A percentile compares a stretch with the other conserved stretches of the same genome.
These are phyloP conservation scores for Zapus hudsonius DNA, from an alignment of 2,113 vertebrate genomes.

Conservation along the genomic window DNA sequence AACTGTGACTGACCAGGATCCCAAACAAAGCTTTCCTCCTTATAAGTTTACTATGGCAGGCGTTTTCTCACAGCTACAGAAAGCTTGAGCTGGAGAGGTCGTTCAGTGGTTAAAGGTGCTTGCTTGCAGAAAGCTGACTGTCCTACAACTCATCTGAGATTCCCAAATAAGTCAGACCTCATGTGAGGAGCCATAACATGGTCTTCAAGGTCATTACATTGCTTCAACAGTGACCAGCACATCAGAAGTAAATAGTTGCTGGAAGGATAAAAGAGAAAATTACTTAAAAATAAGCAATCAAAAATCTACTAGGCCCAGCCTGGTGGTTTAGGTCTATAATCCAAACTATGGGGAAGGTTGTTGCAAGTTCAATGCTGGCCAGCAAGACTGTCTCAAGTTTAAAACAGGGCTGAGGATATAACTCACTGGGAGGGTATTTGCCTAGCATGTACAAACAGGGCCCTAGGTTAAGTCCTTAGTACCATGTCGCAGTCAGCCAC, in stretches of 20 bases:
- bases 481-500: too few relatives aligned
- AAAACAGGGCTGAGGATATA: not conserved
- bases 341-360: too few relatives aligned
- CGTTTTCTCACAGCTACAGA: not conserved
- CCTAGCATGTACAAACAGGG: not conserved
- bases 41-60: not conserved
- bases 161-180: too few relatives aligned
- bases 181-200: not conserved
- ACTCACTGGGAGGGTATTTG: not conserved
- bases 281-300: not conserved
- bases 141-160: not conserved
- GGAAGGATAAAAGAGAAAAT: not conserved
- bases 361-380: too few relatives aligned
- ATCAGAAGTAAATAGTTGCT: not conserved
- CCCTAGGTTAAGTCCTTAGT: not conserved
- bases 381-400: not conserved
- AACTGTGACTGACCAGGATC: not conserved
- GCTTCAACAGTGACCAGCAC: not conserved
- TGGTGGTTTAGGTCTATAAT: too few relatives aligned
- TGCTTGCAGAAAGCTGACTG: not conserved
- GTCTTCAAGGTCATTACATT: accelerated
- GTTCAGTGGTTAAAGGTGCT: too few relatives aligned
- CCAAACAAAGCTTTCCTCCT: not conserved
- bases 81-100: not conserved
- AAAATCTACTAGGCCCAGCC: not conserved